Base-by-base conservation (phyloP, 2,113 vertebrate species). In the Ochotona curzoniae region DNA sequence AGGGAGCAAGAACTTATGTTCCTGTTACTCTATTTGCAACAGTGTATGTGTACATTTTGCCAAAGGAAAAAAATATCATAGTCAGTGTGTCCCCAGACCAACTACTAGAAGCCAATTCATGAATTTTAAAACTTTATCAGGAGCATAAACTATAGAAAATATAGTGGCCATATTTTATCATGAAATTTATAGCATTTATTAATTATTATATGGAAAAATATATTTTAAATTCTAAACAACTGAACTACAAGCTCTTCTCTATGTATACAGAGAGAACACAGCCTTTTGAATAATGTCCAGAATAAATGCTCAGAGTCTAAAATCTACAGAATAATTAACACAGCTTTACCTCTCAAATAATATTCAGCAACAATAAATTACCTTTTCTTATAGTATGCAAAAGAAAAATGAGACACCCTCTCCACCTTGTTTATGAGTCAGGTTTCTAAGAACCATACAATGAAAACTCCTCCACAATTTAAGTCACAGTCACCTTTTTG, bases 281-380 rank as follows among this genome's bases (percentile, higher is more conserved):
- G 17, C 60, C 21, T 79, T 93, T 64, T 38, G 17, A 44, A 70
- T 64, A 64, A 88, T 75, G 82, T 92, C n/a, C 23, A 78, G 7
- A 25, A 82, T 82, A 81, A 89, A 63, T 47, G 35, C 15, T 83
- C 4, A 67, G 63, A 88, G 69, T 91, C 57, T 89, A 9, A 92
- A 93, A 70, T 7, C 57, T 11, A 63, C 75, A 92, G 64, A 87
- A 88, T 51, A 93, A 85, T 70, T 90, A 83, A 30, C 8, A 57
- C 13, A 78, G 30, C 5, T 89, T 89, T 89, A 90, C 90, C 10
- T 15, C 51, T 30, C 17, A 70, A 54, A 83, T 26, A 61, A 25
- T 67, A 54, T 78, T 80, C 86, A 91, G 60, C 13, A 83, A 14
- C 32, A 84, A 38, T 23, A 89, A 28, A 89, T 61, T 86, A 21